Conservation (phyloP, 2,113 vertebrate genomes). For the Oncorhynchus gorbuscha region DNA sequence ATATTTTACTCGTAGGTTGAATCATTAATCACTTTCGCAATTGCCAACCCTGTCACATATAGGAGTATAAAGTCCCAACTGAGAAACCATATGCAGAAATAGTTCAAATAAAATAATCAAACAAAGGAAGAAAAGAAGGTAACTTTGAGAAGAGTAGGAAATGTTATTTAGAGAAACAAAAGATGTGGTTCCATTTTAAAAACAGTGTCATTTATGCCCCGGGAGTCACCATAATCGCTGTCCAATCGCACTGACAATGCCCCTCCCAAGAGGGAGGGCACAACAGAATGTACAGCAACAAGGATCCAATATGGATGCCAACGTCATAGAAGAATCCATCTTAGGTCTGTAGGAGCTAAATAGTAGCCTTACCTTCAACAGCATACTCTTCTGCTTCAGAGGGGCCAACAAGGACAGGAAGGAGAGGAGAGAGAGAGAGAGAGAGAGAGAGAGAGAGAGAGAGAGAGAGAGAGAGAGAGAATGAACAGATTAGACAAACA, state of each 20-base stretch:
- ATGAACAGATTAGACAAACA: neutral
- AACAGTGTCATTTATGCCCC: constrained; percentile 60
- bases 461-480: constrained; percentile 33
- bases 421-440: too few relatives aligned
- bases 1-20: neutral
- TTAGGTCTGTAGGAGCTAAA: constrained; percentile 35
- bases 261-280: constrained; percentile 55
- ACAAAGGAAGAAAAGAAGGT: constrained; percentile 19
- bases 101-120: neutral
- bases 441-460: neutral
- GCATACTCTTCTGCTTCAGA: constrained; percentile 70
- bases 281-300: constrained; percentile 41
- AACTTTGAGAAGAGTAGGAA: neutral
- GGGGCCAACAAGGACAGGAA: neutral
- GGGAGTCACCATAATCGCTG: constrained; percentile 75
- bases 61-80: neutral
- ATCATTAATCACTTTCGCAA: too few relatives aligned
- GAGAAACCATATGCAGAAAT: neutral
- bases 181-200: constrained; percentile 36
- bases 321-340: constrained; percentile 37
- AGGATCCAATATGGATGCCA: constrained; percentile 40
- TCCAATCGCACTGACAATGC: constrained; percentile 75
- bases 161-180: neutral
- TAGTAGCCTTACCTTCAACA: constrained; percentile 73
- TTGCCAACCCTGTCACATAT: neutral